These are phyloP conservation scores for Crax fasciolata DNA, from an alignment of 2,797 vertebrate species.

Conservation along the genomic window DNA sequence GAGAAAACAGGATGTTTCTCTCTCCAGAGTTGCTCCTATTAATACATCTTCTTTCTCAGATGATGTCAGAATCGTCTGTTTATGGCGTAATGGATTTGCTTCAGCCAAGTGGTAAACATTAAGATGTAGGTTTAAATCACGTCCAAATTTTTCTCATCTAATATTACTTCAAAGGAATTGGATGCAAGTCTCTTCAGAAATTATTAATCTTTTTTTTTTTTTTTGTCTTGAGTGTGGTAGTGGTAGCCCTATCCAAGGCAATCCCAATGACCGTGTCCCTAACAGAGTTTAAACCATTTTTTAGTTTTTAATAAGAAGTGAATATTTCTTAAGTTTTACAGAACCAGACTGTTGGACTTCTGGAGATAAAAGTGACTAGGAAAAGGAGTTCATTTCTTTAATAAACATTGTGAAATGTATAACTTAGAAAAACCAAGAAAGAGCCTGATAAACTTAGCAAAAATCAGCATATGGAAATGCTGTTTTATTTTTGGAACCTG, in stretches of 20 bases:
- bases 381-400: fast-evolving
- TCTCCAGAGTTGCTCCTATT: neutral
- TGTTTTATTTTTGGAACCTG: constrained; percentile 53
- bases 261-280: neutral
- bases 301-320: neutral
- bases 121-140: neutral
- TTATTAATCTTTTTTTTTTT: neutral
- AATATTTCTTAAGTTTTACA: neutral
- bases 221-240: neutral
- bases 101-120: neutral
- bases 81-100: neutral
- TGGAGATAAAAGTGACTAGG: neutral
- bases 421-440: neutral
- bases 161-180: neutral
- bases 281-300: neutral
- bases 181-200: neutral
- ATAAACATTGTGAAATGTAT: fast-evolving
- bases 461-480: constrained; percentile 45
- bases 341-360: neutral
- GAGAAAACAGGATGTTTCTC: constrained; percentile 2
- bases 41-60: neutral
- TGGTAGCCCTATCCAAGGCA: neutral
- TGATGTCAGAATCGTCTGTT: constrained; percentile 33
- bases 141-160: neutral
- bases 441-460: neutral